Evolutionary conservation across 2,113 vertebrate genomes (phyloP).

Genomic region (Parotia lawesii): DNA sequence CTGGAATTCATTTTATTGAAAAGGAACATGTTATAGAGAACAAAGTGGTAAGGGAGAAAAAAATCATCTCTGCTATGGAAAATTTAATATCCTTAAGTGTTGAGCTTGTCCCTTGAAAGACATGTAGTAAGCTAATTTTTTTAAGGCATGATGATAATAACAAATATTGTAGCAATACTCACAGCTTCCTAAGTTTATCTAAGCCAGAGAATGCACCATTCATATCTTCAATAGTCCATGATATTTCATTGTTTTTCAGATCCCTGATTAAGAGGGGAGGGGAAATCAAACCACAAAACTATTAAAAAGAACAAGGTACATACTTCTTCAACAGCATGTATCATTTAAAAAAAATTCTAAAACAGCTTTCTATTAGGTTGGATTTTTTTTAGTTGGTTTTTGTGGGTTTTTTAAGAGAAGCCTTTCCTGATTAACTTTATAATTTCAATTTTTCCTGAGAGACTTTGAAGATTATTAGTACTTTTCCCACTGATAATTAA

Average conservation of each 20-base stretch:
- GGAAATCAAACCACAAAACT: neutral
- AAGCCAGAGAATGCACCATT: slow-evolving; percentile 95
- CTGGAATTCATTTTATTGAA: neutral
- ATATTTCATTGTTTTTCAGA: slow-evolving; percentile 94
- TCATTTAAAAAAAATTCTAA: neutral
- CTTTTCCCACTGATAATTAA: neutral
- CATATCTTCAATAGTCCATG: slow-evolving; percentile 98
- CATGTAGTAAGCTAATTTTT: neutral
- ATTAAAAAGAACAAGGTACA: neutral
- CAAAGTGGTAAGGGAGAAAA: neutral
- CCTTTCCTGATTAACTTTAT: neutral
- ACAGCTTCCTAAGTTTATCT: slow-evolving; percentile 88
- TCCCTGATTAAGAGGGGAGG: slow-evolving; percentile 71
- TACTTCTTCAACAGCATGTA: neutral
- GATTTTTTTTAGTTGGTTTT: neutral
- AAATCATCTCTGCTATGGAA: neutral
- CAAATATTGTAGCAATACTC: slow-evolving; percentile 61
- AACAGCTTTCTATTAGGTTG: neutral
- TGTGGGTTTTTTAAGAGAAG: neutral
- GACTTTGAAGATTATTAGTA: neutral
- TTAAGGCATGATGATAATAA: neutral
- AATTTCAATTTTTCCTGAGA: neutral
- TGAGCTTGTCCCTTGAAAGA: neutral
- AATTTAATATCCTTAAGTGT: neutral
- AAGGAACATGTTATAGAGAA: neutral